Conservation (phyloP, 2,113 vertebrate genomes). For the Sylvilagus bachmani region DNA sequence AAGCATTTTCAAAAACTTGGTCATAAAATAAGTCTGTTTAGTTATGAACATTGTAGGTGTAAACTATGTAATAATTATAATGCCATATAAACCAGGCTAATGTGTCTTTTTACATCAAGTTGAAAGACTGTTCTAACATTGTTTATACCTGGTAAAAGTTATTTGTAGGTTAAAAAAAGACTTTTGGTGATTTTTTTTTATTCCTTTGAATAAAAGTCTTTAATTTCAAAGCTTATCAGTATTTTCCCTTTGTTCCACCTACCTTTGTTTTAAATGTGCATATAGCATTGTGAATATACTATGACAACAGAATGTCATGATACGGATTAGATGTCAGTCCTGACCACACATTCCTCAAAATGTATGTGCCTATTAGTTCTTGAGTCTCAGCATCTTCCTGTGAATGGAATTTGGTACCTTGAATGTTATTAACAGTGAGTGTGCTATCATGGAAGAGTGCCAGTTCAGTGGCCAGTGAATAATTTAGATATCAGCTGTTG, state of each 20-base stretch:
- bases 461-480: slow-evolving; percentile 82
- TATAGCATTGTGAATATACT: background rate
- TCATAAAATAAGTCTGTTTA: slow-evolving; percentile 9
- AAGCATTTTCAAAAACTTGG: slow-evolving; percentile 41
- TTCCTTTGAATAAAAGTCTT: background rate
- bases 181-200: background rate
- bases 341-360: background rate
- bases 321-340: background rate
- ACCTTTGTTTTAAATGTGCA: background rate
- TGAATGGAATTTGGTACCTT: background rate
- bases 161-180: background rate
- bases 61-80: slow-evolving; percentile 40
- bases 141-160: slow-evolving; percentile 8
- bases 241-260: background rate
- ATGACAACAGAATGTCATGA: slow-evolving; percentile 33
- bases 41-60: slow-evolving; percentile 46
- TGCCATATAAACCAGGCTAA: background rate
- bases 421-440: slow-evolving; percentile 69
- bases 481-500: slow-evolving; percentile 83
- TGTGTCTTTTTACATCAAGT: background rate
- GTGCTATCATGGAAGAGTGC: slow-evolving; percentile 59
- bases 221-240: background rate
- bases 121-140: slow-evolving; percentile 37
- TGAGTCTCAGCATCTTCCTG: slow-evolving; percentile 69
- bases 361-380: slow-evolving; percentile 31